Conservation (phyloP, 2,797 vertebrate species). For the Crocodylus rhombifer region DNA sequence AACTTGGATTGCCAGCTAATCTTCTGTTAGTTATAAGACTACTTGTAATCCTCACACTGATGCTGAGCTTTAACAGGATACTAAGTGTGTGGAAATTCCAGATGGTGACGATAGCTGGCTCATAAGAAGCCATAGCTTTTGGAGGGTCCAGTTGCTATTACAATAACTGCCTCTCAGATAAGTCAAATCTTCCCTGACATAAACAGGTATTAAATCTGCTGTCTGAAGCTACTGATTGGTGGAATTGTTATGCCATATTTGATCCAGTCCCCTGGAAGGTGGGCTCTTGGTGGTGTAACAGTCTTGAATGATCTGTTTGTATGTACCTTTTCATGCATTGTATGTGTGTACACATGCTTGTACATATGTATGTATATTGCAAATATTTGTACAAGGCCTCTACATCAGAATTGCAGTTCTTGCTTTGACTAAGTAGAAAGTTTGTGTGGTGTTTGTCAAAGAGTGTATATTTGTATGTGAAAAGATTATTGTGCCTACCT, state of each 20-base stretch:
- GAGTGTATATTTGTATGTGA: neutral
- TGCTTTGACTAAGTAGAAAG: neutral
- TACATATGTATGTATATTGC: rapidly evolving
- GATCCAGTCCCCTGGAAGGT: neutral
- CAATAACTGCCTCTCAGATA: neutral
- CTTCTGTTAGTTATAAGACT: slow-evolving; percentile 15
- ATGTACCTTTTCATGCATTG: neutral
- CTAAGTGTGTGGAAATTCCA: neutral
- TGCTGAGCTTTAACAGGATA: slow-evolving; percentile 15
- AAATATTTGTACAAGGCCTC: rapidly evolving
- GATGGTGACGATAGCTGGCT: neutral
- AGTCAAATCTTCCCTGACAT: neutral
- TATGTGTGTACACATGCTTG: no score
- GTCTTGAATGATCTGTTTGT: neutral
- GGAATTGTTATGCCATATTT: neutral
- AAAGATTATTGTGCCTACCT: neutral
- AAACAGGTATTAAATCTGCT: neutral
- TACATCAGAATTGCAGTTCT: neutral
- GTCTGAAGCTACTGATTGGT: neutral
- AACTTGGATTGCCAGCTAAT: neutral
- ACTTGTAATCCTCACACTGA: slow-evolving; percentile 4
- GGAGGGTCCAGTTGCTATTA: neutral
- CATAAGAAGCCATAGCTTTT: neutral
- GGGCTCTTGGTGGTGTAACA: neutral
- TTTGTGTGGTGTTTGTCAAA: neutral